Percentiles rank a stretch among this genome's conserved stretches.
These are phyloP conservation scores for Busseola fusca DNA, from an alignment of 2,888 invertebrate species.

Conservation along the genomic window DNA sequence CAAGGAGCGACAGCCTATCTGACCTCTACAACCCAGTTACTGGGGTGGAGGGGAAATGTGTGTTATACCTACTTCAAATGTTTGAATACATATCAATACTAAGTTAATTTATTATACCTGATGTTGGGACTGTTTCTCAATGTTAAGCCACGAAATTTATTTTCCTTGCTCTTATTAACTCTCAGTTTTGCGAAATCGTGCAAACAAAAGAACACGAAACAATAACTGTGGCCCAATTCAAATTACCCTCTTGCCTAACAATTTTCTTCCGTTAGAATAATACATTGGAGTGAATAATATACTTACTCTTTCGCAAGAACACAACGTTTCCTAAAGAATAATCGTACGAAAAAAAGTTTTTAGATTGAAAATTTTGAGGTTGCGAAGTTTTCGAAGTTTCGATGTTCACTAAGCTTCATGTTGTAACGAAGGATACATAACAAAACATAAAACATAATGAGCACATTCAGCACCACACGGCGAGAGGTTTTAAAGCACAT, in stretches of 20 bases:
- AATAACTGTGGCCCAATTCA: constrained; percentile 22
- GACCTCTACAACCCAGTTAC: too few species aligned
- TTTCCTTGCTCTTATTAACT: constrained; percentile 12
- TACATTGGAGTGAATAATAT: constrained; percentile 12
- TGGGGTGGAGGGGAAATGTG: too few species aligned
- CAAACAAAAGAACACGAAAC: constrained; percentile 37
- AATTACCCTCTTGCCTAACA: constrained; percentile 24
- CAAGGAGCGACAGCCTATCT: too few species aligned
- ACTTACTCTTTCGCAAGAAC: constrained; percentile 7
- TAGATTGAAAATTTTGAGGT: background rate
- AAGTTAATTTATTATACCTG: background rate
- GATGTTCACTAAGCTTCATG: constrained; percentile 23
- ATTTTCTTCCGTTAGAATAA: constrained; percentile 21
- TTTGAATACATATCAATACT: background rate
- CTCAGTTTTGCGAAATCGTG: constrained; percentile 13
- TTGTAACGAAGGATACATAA: background rate
- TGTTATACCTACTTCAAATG: background rate
- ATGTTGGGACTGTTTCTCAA: background rate
- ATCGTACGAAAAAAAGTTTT: constrained; percentile 28
- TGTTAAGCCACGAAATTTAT: background rate
- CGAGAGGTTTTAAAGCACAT: background rate
- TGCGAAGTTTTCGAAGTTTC: constrained; percentile 7
- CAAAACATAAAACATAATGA: background rate
- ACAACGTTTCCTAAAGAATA: constrained; percentile 21
- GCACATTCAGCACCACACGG: background rate